These are phyloP conservation scores for Melangyna quadrimaculata DNA, from an alignment of 2,888 invertebrate species.

Conservation along the genomic window DNA sequence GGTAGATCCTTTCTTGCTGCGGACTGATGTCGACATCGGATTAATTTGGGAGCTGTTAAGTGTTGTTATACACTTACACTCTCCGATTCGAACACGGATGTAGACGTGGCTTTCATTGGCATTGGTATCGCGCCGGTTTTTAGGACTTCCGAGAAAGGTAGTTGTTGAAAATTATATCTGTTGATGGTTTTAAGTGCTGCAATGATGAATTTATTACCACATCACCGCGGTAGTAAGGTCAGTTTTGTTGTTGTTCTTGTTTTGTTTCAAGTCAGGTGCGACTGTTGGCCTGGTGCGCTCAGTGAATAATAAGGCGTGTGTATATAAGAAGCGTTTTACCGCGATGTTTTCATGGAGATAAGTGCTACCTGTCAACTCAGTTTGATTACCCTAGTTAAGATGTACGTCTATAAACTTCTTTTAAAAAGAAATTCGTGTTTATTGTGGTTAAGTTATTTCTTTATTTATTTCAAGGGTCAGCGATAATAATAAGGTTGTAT, in stretches of 20 bases:
- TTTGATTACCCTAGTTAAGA: conserved; percentile 69
- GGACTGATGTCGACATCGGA: conserved; percentile 37
- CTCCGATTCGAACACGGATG: no score
- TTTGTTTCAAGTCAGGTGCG: conserved; percentile 55
- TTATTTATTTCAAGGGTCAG: conserved; percentile 44
- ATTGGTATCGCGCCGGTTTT: neutral
- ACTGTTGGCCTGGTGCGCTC: conserved; percentile 46
- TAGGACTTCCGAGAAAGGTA: conserved; percentile 69
- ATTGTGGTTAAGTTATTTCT: conserved; percentile 23
- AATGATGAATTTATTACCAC: conserved; percentile 71
- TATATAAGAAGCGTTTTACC: conserved; percentile 47
- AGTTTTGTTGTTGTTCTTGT: neutral
- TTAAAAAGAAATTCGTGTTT: conserved; percentile 3
- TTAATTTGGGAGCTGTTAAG: conserved; percentile 68
- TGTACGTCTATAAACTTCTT: conserved; percentile 62
- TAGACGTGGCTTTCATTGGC: conserved; percentile 32
- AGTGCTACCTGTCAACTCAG: conserved; percentile 65
- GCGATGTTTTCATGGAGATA: conserved; percentile 67
- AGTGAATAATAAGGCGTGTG: conserved; percentile 48
- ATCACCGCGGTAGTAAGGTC: conserved; percentile 53
- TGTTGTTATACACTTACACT: conserved; percentile 64
- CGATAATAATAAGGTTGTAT: conserved; percentile 56
- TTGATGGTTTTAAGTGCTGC: conserved; percentile 70
- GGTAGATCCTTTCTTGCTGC: conserved; percentile 41
- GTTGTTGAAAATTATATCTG: conserved; percentile 72